Evolutionary conservation across 2,888 invertebrate genomes (phyloP), one percentile per base, ranked within the genome.

Genomic region (Tuberolachnus salignus): DNA sequence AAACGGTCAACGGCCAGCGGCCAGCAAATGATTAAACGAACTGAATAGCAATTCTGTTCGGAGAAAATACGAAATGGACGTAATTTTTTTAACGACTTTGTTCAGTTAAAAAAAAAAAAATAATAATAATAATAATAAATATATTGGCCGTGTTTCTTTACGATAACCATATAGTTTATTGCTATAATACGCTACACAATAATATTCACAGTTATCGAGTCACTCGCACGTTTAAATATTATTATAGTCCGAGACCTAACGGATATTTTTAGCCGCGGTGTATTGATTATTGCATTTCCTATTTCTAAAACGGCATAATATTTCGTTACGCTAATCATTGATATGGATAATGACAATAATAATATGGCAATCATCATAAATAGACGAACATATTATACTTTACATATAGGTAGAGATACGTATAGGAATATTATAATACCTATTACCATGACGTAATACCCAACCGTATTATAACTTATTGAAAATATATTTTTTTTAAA

Each of bases 81-180:
- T 16, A 55, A 70, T 46, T 34, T 59, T 49, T 72, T 72, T 72
- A 61, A 72, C 72, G 72, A 72, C 59, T 72, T 72, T 61, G 13
- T 72, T 61, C 49, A 49, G 59, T 23, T 51, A 14, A 51, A n/a
- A n/a, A n/a, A n/a, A n/a, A n/a, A n/a, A n/a, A n/a, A n/a, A n/a
- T n/a, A n/a, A n/a, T n/a, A n/a, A n/a, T n/a, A n/a, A 61, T 72
- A 59, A 72, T 49, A 34, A 34, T 34, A 34, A 34, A 4, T 34
- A 34, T 61, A 61, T 61, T 61, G 59, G 59, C 26, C 10, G 14
- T 23, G 3, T n/a, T 57, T 72, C n/a, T 61, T 72, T 72, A 72
- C 61, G 19, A 26, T 72, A 19, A 49, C 23, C 46, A 64, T 64
- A 67, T n/a, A n/a, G 59, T 61, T 61, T 61, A 72, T 72, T 51